Conservation (phyloP, 2,113 vertebrate genomes). For the Ornithorhynchus anatinus region DNA sequence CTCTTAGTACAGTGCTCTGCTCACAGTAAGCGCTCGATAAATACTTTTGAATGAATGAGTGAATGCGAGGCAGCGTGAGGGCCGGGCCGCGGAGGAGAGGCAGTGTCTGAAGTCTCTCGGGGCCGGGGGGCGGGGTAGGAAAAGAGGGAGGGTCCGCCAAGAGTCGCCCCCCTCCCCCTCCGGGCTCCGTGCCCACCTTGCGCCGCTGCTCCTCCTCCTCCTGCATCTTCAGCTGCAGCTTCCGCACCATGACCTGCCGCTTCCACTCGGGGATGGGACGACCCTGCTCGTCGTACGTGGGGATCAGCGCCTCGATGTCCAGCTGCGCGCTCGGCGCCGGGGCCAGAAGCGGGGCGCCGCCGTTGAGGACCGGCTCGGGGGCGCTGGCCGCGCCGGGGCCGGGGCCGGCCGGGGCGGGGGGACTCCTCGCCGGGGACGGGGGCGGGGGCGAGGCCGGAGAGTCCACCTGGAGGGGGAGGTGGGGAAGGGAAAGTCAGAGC, state of each 20-base stretch:
- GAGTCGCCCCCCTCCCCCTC: neutral
- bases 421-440: slow-evolving; percentile 53
- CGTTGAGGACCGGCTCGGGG: slow-evolving; percentile 80
- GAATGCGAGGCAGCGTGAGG: no score
- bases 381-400: slow-evolving; percentile 59
- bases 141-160: fast-evolving
- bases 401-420: slow-evolving; percentile 66
- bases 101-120: neutral
- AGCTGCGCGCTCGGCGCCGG: slow-evolving; percentile 60
- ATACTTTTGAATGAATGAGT: no score
- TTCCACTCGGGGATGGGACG: slow-evolving; percentile 92
- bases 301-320: slow-evolving; percentile 85
- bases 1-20: no score
- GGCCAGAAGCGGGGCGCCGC: slow-evolving; percentile 65
- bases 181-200: slow-evolving; percentile 74
- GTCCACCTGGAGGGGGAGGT: neutral
- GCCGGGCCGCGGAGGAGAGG: neutral
- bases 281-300: slow-evolving; percentile 90
- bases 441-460: slow-evolving; percentile 34
- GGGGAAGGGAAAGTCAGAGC: neutral
- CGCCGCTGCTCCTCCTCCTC: slow-evolving; percentile 92
- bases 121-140: neutral
- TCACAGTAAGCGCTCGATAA: no score
- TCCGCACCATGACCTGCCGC: slow-evolving; percentile 93
- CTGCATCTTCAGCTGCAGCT: slow-evolving; percentile 93